Percentiles rank a stretch among this genome's conserved stretches.
phyloP scores from a whole-genome alignment of 1,140 invertebrate genomes.

The Heliconius hermathena region DNA sequence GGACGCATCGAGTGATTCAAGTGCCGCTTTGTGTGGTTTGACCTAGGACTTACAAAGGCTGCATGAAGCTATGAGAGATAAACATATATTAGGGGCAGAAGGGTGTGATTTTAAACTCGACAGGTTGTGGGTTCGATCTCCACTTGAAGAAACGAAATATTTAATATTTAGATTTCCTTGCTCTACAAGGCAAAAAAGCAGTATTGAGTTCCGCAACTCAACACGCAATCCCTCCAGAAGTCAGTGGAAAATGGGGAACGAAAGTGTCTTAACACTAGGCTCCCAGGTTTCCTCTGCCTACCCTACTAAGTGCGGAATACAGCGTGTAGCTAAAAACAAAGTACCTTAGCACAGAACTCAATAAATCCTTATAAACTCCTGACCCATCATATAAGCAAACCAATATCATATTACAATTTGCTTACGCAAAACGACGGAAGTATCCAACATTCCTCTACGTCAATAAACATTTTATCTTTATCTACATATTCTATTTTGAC shows the following conservation, averaged over 20 bases:
- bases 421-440: neutral
- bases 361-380: neutral
- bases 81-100: no score
- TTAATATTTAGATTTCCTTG: neutral
- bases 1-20: slow-evolving; percentile 27
- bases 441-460: neutral
- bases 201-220: no score
- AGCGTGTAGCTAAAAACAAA: neutral
- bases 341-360: neutral
- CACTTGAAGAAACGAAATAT: neutral
- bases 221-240: no score
- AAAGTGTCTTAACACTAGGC: no score
- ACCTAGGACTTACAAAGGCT: slow-evolving; percentile 5
- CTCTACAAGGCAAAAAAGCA: no score
- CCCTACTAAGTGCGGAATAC: no score
- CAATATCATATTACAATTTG: neutral
- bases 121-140: no score
- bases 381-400: neutral
- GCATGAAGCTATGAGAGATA: neutral
- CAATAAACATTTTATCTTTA: slow-evolving; percentile 14
- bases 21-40: slow-evolving; percentile 12
- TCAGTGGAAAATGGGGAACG: no score
- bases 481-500: slow-evolving; percentile 7
- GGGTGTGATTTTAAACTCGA: no score
- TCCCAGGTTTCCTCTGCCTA: no score